Evolutionary conservation across 2,113 vertebrate genomes (phyloP), one percentile per base, ranked within the genome.

Genomic region (Thamnophis sirtalis): DNA sequence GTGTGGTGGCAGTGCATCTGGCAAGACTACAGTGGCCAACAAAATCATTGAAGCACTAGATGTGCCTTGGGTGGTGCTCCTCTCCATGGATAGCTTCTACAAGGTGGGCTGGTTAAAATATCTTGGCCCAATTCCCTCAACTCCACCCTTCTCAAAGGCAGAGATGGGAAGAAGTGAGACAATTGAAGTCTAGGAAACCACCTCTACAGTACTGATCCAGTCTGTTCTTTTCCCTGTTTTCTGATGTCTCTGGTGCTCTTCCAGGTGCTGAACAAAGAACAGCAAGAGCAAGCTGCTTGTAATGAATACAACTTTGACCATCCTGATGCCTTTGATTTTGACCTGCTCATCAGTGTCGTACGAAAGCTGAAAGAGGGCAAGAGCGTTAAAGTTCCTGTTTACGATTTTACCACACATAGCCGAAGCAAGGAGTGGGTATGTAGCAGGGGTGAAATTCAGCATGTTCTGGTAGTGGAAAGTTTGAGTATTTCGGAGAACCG

Each of bases 251-350:
- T 54, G 88, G 8, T 28, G 0, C 54, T 38, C 84, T 51, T 26
- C 0, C 95, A 99, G 98, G 98, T 98, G 90, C 95, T 99, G 94
- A 98, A 97, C 0, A 98, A 98, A 95, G 98, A 98, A 9, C 96
- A 98, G 92, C 98, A 99, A 97, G 98, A 98, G 3, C 95, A 98
- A 89, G 98, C 98, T 0, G 98, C 97, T 33, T 96, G 94, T 55
- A 98, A 98, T 1, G 98, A 99, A 96, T 99, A 98, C 90, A 99
- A 99, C 96, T 99, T 99, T 0, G 98, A 99, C 95, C 98, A 99
- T 93, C 98, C 98, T 0, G 98, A 99, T 0, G 98, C 98, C 89
- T 99, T 99, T 0, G 98, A 99, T 96, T 99, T 99, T 1, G 98
- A 99, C 95, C 96, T 99, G 94, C 97, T 99, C 4, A 93, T 98